Percentiles rank a stretch among this genome's conserved stretches.
These are phyloP conservation scores for Ips typographus DNA, from an alignment of 1,140 invertebrate genomes.

Conservation along the genomic window DNA sequence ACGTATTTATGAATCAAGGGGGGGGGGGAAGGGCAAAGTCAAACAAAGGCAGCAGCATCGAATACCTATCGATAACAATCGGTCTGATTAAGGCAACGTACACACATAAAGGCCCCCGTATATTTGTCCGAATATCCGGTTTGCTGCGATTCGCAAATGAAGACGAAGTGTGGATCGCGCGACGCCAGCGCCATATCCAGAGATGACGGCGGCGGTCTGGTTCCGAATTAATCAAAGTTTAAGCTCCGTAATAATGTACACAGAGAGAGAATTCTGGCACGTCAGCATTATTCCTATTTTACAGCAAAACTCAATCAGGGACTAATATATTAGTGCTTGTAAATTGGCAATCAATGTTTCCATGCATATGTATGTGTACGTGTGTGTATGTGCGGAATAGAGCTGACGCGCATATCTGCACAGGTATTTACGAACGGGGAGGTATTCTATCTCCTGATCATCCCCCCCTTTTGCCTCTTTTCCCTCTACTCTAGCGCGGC, in stretches of 20 bases:
- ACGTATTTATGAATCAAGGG: too few species aligned
- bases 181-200: slow-evolving; percentile 28
- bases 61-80: slow-evolving; percentile 41
- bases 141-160: slow-evolving; percentile 42
- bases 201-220: slow-evolving; percentile 43
- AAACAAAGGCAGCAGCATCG: background rate
- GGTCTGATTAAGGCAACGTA: slow-evolving; percentile 28
- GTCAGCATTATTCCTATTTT: slow-evolving; percentile 55
- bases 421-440: slow-evolving; percentile 34
- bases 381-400: slow-evolving; percentile 31
- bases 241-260: slow-evolving; percentile 53
- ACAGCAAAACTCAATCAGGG: slow-evolving; percentile 55
- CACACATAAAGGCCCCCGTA: slow-evolving; percentile 23
- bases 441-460: background rate
- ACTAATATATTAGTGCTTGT: slow-evolving; percentile 55
- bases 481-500: slow-evolving; percentile 13
- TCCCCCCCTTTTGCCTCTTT: slow-evolving; percentile 7
- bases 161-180: slow-evolving; percentile 44
- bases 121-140: slow-evolving; percentile 28
- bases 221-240: slow-evolving; percentile 54
- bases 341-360: slow-evolving; percentile 56
- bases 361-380: slow-evolving; percentile 53
- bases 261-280: slow-evolving; percentile 43
- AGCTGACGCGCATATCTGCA: slow-evolving; percentile 23
- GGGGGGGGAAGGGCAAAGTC: slow-evolving; percentile 3